These are phyloP conservation scores for Ptiloglossa arizonensis DNA, from an alignment of 1,140 invertebrate species.

Conservation along the genomic window DNA sequence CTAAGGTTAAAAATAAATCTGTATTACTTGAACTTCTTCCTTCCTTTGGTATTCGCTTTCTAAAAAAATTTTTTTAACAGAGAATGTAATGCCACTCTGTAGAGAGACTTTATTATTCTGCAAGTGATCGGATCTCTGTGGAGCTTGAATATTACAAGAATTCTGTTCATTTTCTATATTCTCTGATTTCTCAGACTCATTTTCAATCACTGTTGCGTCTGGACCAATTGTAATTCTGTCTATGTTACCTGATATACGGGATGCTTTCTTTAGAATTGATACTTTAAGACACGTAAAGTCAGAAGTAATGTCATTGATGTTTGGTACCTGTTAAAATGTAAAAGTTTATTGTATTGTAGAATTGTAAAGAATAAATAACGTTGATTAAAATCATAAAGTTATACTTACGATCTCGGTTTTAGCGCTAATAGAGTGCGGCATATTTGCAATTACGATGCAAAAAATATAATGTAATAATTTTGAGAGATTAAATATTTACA, in stretches of 20 bases:
- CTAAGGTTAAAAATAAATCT: not conserved
- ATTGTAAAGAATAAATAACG: not conserved
- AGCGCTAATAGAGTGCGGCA: constrained; percentile 24
- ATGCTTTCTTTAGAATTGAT: constrained; percentile 77
- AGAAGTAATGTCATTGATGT: constrained; percentile 66
- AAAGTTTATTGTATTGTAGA: not conserved
- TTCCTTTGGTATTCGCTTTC: constrained; percentile 75
- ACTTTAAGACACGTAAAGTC: constrained; percentile 77
- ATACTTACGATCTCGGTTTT: constrained; percentile 29
- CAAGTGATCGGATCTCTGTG: constrained; percentile 41
- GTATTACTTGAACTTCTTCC: constrained; percentile 73
- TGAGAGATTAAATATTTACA: constrained; percentile 9
- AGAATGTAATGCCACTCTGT: constrained; percentile 72
- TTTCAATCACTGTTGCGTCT: constrained; percentile 50
- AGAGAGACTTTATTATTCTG: constrained; percentile 60
- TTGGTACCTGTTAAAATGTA: constrained; percentile 24
- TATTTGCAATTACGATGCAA: not conserved
- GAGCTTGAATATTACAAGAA: constrained; percentile 55
- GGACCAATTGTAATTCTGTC: constrained; percentile 75
- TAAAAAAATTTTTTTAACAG: constrained; percentile 72
- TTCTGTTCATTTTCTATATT: constrained; percentile 67
- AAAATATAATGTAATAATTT: constrained; percentile 21
- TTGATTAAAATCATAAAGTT: not conserved
- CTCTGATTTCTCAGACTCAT: constrained; percentile 44
- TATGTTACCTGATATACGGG: constrained; percentile 66